Evolutionary conservation across 2,888 invertebrate species (phyloP), one percentile per base, ranked within the genome.

Genomic region (Margaritifera margaritifera): DNA sequence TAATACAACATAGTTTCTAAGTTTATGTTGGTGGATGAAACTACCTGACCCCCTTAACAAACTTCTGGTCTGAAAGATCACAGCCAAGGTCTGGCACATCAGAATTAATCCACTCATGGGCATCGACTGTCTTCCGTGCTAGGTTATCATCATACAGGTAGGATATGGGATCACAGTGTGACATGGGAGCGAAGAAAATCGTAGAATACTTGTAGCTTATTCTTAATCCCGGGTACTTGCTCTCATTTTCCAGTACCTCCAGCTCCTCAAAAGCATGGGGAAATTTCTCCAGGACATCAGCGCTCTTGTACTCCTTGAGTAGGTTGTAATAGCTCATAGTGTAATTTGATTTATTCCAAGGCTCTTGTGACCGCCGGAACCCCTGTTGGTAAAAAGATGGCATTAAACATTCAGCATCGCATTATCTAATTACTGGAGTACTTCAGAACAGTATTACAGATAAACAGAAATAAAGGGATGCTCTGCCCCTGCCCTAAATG

Each of bases 121-220:
- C 90, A 61, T 87, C 85, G 6, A 90, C 81, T 0, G 90, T 90
- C 72, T 90, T 90, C 72, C 83, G 75, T 20, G 85, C 88, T 31
- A 90, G 78, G 72, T 90, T 82, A 69, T 90, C 90, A 78, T 90
- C 87, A 77, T 89, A 90, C 69, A 89, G 87, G 70, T 90, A 90
- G 31, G 84, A 80, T 69, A 88, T 90, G 5, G 90, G 89, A 71
- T 90, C 90, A 80, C 90, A 90, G 79, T 90, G 87, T 24, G 89
- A 86, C 77, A 88, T 89, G 5, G 90, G 89, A 4, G 90, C 88
- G 54, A 89, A 81, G 73, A 90, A 90, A 59, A 90, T 90, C 19
- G 88, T 88, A 22, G 90, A 90, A 77, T 89, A 86, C 22, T 87
- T 82, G 72, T 89, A 87, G 18, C 89, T 86, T n/a, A 90, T 87